These are phyloP conservation scores for Cheilinus undulatus DNA, from an alignment of 2,113 vertebrate genomes.

Conservation along the genomic window DNA sequence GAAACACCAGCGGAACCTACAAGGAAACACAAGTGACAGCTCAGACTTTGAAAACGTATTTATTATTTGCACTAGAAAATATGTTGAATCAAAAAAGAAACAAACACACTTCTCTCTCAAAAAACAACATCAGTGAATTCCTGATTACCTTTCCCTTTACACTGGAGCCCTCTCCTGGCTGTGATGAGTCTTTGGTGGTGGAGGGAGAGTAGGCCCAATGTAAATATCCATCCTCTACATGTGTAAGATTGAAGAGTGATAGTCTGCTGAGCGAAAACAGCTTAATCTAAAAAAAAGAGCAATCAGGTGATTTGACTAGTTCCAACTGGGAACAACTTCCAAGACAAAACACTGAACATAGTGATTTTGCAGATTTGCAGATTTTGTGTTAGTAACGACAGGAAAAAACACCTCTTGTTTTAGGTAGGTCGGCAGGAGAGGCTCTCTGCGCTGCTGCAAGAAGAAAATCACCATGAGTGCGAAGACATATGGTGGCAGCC, in stretches of 20 bases:
- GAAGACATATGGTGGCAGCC: constrained; percentile 90
- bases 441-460: constrained; percentile 91
- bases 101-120: no score
- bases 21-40: constrained; percentile 10
- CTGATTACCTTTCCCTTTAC: constrained; percentile 84
- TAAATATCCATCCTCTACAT: constrained; percentile 80
- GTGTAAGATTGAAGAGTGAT: constrained; percentile 84
- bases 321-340: not conserved
- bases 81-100: no score
- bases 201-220: constrained; percentile 84
- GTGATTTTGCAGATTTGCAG: no score
- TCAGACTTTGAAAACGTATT: not conserved
- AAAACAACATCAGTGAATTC: not conserved
- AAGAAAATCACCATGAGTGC: constrained; percentile 93
- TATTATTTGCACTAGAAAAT: no score
- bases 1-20: constrained; percentile 88
- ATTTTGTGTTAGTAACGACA: not conserved
- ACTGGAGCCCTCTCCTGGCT: constrained; percentile 67
- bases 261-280: constrained; percentile 86
- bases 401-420: constrained; percentile 86
- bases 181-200: constrained; percentile 64
- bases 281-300: constrained; percentile 80
- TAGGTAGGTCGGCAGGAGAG: constrained; percentile 90
- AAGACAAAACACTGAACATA: not conserved
- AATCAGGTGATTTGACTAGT: constrained; percentile 35